Evolutionary conservation across 2,888 invertebrate genomes (phyloP).

Genomic region (Agrilus cyanescens): DNA sequence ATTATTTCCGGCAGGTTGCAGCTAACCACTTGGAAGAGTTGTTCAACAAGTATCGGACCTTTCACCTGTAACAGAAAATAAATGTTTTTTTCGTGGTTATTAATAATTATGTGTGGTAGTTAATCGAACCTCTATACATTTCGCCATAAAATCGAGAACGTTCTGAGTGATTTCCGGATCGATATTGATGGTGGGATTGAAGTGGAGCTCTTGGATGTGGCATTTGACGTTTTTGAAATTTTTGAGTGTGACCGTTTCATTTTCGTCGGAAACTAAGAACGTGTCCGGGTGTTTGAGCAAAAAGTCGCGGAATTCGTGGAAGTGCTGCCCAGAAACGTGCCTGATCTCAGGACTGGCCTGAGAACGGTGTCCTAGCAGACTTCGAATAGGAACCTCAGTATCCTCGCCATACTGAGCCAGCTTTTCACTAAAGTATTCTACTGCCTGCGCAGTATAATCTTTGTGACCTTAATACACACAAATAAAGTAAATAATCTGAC

Average conservation of each 20-base stretch:
- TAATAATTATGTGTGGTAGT: no score
- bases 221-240: slow-evolving; percentile 33
- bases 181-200: slow-evolving; percentile 63
- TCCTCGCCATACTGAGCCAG: slow-evolving; percentile 90
- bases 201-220: slow-evolving; percentile 54
- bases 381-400: slow-evolving; percentile 93
- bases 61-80: slow-evolving; percentile 10
- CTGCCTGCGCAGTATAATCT: slow-evolving; percentile 92
- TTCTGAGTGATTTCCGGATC: slow-evolving; percentile 76
- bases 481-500: slow-evolving; percentile 1
- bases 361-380: slow-evolving; percentile 89
- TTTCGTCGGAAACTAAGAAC: slow-evolving; percentile 74
- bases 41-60: slow-evolving; percentile 73
- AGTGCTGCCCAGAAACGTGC: slow-evolving; percentile 88
- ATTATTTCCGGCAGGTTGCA: slow-evolving; percentile 38
- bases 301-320: slow-evolving; percentile 85
- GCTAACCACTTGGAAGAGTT: slow-evolving; percentile 70
- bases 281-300: slow-evolving; percentile 71
- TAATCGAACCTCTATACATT: slow-evolving; percentile 55
- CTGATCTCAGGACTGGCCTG: slow-evolving; percentile 95
- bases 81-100: slow-evolving; percentile 30
- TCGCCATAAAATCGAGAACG: slow-evolving; percentile 69
- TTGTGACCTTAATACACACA: slow-evolving; percentile 45
- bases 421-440: slow-evolving; percentile 93
- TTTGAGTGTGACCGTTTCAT: slow-evolving; percentile 64